Evolutionary conservation across 2,888 invertebrate species (phyloP).

Genomic region (Lasioglossum vierecki): DNA sequence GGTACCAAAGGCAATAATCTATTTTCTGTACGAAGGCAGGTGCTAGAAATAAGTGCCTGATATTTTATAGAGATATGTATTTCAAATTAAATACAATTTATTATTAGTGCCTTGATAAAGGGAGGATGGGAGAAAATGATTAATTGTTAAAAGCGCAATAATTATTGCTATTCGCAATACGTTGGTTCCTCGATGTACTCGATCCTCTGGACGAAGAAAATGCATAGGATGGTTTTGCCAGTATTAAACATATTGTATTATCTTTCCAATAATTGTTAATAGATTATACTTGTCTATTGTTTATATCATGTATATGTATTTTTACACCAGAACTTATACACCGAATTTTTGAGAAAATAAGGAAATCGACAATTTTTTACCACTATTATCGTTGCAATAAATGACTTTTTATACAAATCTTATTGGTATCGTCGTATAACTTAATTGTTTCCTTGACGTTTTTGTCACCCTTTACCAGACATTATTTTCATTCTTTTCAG

Average conservation of each 20-base stretch:
- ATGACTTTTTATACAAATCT: conserved; percentile 32
- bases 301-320: conserved; percentile 18
- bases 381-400: conserved; percentile 54
- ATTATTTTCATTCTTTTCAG: background rate
- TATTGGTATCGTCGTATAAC: background rate
- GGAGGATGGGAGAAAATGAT: background rate
- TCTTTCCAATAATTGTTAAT: conserved; percentile 16
- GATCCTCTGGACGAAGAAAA: background rate
- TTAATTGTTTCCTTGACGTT: no score
- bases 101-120: conserved; percentile 36
- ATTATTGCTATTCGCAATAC: conserved; percentile 32
- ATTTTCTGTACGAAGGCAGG: background rate
- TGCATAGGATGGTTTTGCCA: conserved; percentile 17
- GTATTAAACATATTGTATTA: conserved; percentile 46
- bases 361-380: conserved; percentile 31
- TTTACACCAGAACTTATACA: conserved; percentile 16
- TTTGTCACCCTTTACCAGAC: background rate
- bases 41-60: conserved; percentile 17
- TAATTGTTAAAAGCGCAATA: conserved; percentile 15
- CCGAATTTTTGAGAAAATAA: conserved; percentile 19
- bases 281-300: background rate
- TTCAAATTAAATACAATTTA: conserved; percentile 33
- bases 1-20: conserved; percentile 12
- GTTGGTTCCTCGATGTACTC: conserved; percentile 9
- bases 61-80: background rate